These are phyloP conservation scores for Adelosebastes latens DNA, from an alignment of 2,797 vertebrate genomes.

Conservation along the genomic window DNA sequence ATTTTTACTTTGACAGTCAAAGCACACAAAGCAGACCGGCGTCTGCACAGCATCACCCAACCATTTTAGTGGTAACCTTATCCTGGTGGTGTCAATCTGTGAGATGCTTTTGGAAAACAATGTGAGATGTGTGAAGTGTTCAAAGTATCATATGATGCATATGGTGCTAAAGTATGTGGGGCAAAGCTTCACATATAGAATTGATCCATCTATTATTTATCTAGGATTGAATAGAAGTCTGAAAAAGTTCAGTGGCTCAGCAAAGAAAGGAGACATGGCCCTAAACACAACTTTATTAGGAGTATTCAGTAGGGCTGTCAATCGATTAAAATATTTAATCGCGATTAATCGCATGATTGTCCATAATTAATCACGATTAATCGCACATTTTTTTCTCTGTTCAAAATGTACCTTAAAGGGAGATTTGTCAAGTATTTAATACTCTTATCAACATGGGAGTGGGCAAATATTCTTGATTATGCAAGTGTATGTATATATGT, in stretches of 20 bases:
- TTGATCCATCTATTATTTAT: background rate
- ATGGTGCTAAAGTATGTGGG: background rate
- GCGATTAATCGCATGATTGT: no score
- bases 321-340: no score
- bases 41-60: background rate
- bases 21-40: constrained; percentile 18
- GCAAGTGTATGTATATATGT: no score
- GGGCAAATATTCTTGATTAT: no score
- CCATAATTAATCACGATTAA: no score
- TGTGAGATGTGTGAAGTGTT: constrained; percentile 1
- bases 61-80: constrained; percentile 3
- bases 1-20: constrained; percentile 49
- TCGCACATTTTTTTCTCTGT: no score
- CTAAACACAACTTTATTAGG: background rate
- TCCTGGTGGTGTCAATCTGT: constrained; percentile 1
- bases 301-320: background rate
- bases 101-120: constrained; percentile 3
- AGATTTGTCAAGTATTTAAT: no score
- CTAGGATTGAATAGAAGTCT: background rate
- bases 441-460: no score
- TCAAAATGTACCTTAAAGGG: no score
- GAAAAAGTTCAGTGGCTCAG: background rate
- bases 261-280: background rate
- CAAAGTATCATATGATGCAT: background rate
- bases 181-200: background rate